These are phyloP conservation scores for Oncopodura yosiiana DNA, from an alignment of 1,140 invertebrate species.

Conservation along the genomic window DNA sequence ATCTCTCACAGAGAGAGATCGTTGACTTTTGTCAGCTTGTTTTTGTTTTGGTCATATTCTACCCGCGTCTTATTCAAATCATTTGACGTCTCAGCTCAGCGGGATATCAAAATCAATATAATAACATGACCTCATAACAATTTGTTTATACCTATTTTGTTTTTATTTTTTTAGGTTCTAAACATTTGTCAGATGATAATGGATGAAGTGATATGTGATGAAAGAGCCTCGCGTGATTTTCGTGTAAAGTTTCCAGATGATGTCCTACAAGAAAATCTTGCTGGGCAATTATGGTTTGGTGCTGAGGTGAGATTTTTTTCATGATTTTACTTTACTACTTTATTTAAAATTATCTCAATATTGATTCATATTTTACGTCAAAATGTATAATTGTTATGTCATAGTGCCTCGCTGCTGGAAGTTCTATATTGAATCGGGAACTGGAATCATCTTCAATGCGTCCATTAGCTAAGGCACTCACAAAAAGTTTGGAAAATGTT, in stretches of 20 bases:
- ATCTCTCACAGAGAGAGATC: too few species aligned
- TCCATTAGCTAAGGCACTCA: conserved; percentile 89
- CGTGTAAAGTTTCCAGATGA: conserved; percentile 99
- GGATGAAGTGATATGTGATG: conserved; percentile 83
- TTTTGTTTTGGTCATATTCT: too few species aligned
- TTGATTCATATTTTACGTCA: neutral
- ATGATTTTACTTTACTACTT: too few species aligned
- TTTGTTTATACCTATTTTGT: conserved; percentile 13
- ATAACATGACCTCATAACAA: too few species aligned
- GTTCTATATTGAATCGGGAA: conserved; percentile 94
- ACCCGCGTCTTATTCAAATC: too few species aligned
- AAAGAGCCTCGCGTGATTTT: conserved; percentile 84
- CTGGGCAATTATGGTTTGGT: conserved; percentile 99
- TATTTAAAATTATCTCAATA: too few species aligned
- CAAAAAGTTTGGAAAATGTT: conserved; percentile 86
- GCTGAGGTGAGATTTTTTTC: conserved; percentile 63
- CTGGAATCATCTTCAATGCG: conserved; percentile 89
- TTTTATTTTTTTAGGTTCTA: conserved; percentile 54
- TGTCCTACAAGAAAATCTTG: conserved; percentile 92
- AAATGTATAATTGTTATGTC: neutral
- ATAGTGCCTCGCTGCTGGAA: conserved; percentile 77
- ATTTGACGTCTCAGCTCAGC: too few species aligned
- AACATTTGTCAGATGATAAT: conserved; percentile 89
- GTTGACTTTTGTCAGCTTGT: too few species aligned
- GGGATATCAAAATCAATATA: too few species aligned